Evolutionary conservation across 2,797 vertebrate species (phyloP).

Genomic region (Erpetoichthys calabaricus): DNA sequence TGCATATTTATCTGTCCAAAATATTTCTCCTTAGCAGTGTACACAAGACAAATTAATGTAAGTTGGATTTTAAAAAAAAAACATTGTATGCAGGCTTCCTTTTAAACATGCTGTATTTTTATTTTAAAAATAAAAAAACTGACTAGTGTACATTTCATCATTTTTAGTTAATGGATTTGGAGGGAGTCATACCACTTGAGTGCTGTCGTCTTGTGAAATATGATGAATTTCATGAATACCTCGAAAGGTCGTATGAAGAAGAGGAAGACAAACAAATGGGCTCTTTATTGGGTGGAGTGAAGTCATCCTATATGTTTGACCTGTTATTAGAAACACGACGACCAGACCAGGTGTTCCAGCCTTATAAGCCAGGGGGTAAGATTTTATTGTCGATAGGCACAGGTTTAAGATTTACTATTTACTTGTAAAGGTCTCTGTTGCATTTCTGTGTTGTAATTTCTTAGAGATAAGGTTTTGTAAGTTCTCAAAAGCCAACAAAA

Average conservation of each 20-base stretch:
- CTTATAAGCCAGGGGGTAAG: slow-evolving; percentile 94
- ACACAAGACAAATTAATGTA: too few species aligned
- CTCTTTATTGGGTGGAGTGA: slow-evolving; percentile 84
- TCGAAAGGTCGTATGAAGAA: slow-evolving; percentile 90
- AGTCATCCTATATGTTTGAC: slow-evolving; percentile 98
- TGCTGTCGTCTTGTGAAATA: slow-evolving; percentile 96
- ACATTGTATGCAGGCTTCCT: too few species aligned
- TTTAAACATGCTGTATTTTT: too few species aligned
- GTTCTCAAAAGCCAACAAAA: slow-evolving; percentile 8
- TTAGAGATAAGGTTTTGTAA: slow-evolving; percentile 10
- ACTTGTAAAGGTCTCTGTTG: background rate
- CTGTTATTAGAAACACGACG: slow-evolving; percentile 81
- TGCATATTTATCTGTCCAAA: too few species aligned
- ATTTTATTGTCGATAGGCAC: slow-evolving; percentile 6
- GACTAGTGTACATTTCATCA: background rate
- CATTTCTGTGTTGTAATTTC: slow-evolving; percentile 8
- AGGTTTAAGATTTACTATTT: background rate
- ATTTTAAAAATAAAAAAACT: too few species aligned
- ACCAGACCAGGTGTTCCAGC: slow-evolving; percentile 84
- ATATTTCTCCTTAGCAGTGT: too few species aligned
- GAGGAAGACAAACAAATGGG: slow-evolving; percentile 95
- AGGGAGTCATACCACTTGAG: slow-evolving; percentile 64
- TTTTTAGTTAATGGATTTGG: slow-evolving; percentile 82
- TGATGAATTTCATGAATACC: slow-evolving; percentile 95
- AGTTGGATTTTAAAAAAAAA: too few species aligned